Evolutionary conservation across 1,140 invertebrate species (phyloP).

Genomic region (Mizuhopecten yessoensis): DNA sequence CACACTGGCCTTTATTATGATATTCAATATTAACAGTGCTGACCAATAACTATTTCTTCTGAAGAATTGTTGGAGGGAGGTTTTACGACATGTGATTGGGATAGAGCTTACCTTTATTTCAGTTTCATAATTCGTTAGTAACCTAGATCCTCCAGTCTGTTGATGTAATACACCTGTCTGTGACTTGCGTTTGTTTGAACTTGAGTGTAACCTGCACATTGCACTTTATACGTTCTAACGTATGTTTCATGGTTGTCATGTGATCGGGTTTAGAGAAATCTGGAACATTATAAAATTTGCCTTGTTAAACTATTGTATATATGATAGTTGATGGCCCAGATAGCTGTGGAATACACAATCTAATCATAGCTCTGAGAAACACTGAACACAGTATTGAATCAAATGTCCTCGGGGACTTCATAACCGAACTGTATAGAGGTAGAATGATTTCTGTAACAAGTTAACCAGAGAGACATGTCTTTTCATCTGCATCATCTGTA

Average conservation of each 20-base stretch:
- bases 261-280: not conserved
- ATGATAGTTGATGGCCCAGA: not conserved
- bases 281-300: not conserved
- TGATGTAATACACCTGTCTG: too few species aligned
- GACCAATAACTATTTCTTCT: too few species aligned
- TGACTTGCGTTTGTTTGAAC: too few species aligned
- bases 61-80: too few species aligned
- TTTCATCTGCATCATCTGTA: not conserved
- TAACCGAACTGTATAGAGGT: not conserved
- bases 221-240: not conserved
- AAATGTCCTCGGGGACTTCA: not conserved
- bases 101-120: too few species aligned
- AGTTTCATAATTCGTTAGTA: too few species aligned
- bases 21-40: too few species aligned
- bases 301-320: not conserved
- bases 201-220: not conserved
- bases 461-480: not conserved
- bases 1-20: too few species aligned
- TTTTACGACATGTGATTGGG: too few species aligned
- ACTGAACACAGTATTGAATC: not conserved
- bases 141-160: too few species aligned
- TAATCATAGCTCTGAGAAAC: conserved; percentile 1
- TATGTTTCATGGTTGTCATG: not conserved
- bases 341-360: not conserved
- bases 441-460: not conserved